phyloP scores from a whole-genome alignment of 2,113 vertebrate genomes.

The Nibea albiflora region DNA sequence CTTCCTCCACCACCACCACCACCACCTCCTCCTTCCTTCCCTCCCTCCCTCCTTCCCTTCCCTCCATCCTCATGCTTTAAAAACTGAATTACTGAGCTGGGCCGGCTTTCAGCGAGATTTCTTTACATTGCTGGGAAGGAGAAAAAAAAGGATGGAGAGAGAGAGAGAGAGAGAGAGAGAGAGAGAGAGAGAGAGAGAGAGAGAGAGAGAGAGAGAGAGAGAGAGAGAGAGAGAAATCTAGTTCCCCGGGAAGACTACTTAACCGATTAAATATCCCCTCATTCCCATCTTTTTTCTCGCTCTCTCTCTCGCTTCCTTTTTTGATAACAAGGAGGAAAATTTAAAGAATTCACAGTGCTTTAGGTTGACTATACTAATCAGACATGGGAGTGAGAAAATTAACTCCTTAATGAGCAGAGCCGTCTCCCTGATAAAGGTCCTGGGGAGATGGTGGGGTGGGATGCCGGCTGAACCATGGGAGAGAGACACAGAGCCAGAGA shows the following conservation, averaged over 20 bases:
- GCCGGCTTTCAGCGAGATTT: constrained; percentile 85
- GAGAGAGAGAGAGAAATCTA: constrained; percentile 76
- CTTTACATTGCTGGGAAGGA: constrained; percentile 86
- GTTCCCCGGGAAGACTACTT: constrained; percentile 87
- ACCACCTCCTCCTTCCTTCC: constrained; percentile 45
- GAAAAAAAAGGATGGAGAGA: constrained; percentile 45
- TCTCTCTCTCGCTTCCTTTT: constrained; percentile 57
- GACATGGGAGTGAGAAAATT: constrained; percentile 86
- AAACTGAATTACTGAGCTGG: constrained; percentile 94
- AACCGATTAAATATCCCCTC: constrained; percentile 88
- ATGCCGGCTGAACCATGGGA: constrained; percentile 54
- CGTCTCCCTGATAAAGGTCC: constrained; percentile 80
- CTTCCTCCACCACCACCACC: not conserved
- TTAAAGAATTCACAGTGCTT: constrained; percentile 88
- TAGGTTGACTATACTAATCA: constrained; percentile 86
- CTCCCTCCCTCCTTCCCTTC: constrained; percentile 31
- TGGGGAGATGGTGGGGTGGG: constrained; percentile 70
- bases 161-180: constrained; percentile 69
- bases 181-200: too few relatives aligned
- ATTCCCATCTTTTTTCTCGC: constrained; percentile 67
- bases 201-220: constrained; percentile 60
- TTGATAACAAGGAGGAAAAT: constrained; percentile 86
- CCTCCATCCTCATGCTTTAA: constrained; percentile 93
- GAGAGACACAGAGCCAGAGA: constrained; percentile 41
- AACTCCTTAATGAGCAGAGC: constrained; percentile 89